These are phyloP conservation scores for Mythimna loreyi DNA, from an alignment of 2,888 invertebrate genomes.

Conservation along the genomic window DNA sequence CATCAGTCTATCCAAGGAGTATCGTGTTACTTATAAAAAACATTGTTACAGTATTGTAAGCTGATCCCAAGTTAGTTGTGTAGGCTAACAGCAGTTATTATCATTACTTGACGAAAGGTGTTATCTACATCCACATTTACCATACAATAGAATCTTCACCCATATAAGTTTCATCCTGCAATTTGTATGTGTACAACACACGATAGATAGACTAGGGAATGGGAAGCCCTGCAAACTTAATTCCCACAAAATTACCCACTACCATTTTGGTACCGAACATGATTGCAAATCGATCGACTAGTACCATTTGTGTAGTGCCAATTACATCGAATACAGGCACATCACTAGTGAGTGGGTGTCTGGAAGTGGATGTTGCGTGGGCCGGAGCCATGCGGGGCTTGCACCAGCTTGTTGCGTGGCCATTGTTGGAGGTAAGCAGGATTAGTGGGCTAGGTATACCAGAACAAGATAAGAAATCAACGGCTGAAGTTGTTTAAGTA, in stretches of 20 bases:
- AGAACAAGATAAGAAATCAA: slow-evolving; percentile 19
- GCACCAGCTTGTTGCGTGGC: slow-evolving; percentile 24
- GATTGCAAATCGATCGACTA: slow-evolving; percentile 24
- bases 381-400: slow-evolving; percentile 40
- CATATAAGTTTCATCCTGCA: background rate
- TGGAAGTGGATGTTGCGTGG: slow-evolving; percentile 56
- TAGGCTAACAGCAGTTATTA: no score
- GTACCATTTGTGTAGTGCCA: slow-evolving; percentile 37
- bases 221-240: slow-evolving; percentile 5
- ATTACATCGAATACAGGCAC: slow-evolving; percentile 30
- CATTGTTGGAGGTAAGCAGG: slow-evolving; percentile 52
- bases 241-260: slow-evolving; percentile 15
- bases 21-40: no score
- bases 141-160: background rate
- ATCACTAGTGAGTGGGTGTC: slow-evolving; percentile 62
- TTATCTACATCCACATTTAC: background rate
- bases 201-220: background rate
- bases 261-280: slow-evolving; percentile 36
- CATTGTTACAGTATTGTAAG: no score
- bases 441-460: slow-evolving; percentile 7
- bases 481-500: slow-evolving; percentile 6
- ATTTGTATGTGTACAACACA: slow-evolving; percentile 15
- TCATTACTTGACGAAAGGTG: background rate
- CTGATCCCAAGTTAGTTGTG: no score
- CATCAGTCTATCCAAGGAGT: no score